Base-by-base conservation (phyloP, 2,888 invertebrate species). In the Suillia variegata region DNA sequence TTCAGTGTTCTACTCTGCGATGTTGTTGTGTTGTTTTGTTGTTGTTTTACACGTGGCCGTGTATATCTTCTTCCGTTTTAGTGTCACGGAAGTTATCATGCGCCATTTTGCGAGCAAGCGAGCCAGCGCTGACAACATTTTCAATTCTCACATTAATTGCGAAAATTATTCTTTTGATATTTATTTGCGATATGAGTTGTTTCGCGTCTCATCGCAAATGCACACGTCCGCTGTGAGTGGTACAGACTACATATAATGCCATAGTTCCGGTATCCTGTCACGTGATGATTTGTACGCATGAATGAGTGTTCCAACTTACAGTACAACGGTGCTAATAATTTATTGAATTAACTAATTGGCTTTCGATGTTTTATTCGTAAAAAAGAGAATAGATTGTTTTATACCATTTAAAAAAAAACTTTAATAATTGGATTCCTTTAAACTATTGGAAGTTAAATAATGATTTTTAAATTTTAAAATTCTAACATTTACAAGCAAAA, bases 1-100 rank as follows among this genome's bases (percentile, higher is more conserved):
- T 60, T 62, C 67, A 64, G 69, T 66, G 64, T 69, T 63, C 15
- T 38, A 8, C 38, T n/a, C n/a, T n/a, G n/a, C n/a, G n/a, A n/a
- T n/a, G n/a, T n/a, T n/a, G 62, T 63, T 67, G 68, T 38, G 61
- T 51, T 56, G 61, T 58, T 65, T 61, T 49, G 63, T 52, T 47
- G 58, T 66, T 67, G 58, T 60, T 64, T 62, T 64, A 62, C 64
- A 62, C 63, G 63, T 67, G 56, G 54, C 54, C 47, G 17, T n/a
- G n/a, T n/a, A 38, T 42, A 17, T 15, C 21, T 26, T 26, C 12
- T n/a, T 31, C 17, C n/a, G n/a, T 49, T 49, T 49, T 21, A n/a
- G 47, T 8, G 17, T 8, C 48, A 31, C 62, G 64, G 45, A 56
- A 57, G 60, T 31, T 31, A 4, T 26, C 26, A 45, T 20, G 18